phyloP scores from a whole-genome alignment of 2,888 invertebrate species.

The Limnephilus auricula region DNA sequence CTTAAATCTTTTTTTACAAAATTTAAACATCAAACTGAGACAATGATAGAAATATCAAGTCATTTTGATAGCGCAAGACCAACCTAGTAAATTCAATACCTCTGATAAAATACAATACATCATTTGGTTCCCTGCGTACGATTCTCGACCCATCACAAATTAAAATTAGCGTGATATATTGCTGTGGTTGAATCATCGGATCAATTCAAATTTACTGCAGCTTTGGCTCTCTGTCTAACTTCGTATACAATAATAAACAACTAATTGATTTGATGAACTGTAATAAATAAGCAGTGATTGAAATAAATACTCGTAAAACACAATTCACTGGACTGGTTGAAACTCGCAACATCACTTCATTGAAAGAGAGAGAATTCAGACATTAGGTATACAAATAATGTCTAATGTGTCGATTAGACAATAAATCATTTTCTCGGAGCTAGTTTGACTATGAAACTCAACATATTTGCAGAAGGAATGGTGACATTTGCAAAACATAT shows the following conservation, averaged over 20 bases:
- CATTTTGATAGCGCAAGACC: background rate
- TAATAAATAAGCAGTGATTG: background rate
- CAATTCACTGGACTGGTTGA: background rate
- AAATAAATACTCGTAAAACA: background rate
- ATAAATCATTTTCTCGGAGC: no score
- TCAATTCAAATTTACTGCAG: background rate
- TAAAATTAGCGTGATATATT: background rate
- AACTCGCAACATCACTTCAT: background rate
- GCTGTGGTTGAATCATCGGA: constrained; percentile 2
- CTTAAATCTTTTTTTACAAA: no score
- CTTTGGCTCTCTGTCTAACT: background rate
- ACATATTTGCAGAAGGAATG: no score
- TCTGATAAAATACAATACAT: background rate
- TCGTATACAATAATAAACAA: background rate
- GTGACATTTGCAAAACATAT: no score
- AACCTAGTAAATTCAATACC: background rate
- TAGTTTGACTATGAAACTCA: no score
- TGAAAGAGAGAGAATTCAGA: background rate
- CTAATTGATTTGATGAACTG: background rate
- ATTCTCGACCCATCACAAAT: background rate
- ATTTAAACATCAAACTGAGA: no score
- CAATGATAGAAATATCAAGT: background rate
- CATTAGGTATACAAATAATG: background rate
- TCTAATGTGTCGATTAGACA: no score
- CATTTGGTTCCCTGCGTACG: background rate